phyloP scores from a whole-genome alignment of 2,113 vertebrate species.

The Columba janthina region DNA sequence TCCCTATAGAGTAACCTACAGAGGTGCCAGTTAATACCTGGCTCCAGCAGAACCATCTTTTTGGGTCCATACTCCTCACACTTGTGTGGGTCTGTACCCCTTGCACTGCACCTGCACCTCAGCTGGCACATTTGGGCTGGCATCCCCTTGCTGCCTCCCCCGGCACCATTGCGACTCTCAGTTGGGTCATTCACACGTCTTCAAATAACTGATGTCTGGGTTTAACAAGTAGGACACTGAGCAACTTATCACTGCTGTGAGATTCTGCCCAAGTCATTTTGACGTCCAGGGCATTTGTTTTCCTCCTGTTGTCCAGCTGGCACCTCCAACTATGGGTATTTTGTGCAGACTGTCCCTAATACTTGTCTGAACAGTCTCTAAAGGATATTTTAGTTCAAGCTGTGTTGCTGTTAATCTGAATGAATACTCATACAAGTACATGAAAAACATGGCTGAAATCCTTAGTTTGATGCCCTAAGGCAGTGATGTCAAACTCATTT shows the following conservation, averaged over 20 bases:
- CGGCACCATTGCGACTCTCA: accelerated
- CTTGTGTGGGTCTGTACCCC: background rate
- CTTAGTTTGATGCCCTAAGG: background rate
- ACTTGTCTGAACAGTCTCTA: background rate
- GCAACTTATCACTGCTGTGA: accelerated
- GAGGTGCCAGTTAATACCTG: background rate
- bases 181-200: background rate
- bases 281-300: background rate
- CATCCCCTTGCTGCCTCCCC: background rate
- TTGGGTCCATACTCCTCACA: no score
- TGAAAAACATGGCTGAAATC: background rate
- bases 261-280: background rate
- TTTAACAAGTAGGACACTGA: background rate
- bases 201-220: background rate
- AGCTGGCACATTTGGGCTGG: background rate
- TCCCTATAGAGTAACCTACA: background rate
- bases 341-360: background rate
- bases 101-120: background rate
- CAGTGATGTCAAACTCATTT: no score
- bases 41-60: background rate
- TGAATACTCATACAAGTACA: background rate
- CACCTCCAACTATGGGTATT: background rate
- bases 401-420: background rate
- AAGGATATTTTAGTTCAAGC: background rate
- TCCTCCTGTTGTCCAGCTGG: background rate